Base-by-base conservation (phyloP, 2,888 invertebrate genomes). In the Nomada ruficornis region DNA sequence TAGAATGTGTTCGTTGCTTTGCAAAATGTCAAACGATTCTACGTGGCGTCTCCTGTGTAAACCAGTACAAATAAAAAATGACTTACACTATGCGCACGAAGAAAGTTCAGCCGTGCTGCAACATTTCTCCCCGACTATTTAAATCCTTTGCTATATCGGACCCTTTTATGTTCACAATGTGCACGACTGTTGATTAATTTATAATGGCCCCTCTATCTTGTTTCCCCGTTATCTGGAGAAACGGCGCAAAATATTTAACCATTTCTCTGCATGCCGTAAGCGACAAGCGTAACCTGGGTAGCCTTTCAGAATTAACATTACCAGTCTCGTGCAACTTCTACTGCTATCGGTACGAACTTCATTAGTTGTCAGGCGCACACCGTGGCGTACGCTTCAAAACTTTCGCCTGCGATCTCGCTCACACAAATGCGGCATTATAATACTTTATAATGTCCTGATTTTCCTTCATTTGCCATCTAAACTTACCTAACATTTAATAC, bases 361-460 rank as follows among this genome's bases (percentile, higher is more conserved):
- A 77, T 85, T 88, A 86, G 86, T 86, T 78, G 63, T 68, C 36
- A 77, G 70, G 47, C 78, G 85, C 54, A 54, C 82, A 82, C 73
- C 78, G 82, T 42, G 59, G 72, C 10, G 72, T 60, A 67, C 85
- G 75, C 79, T 86, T 79, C 76, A 62, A 74, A 78, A 74, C 78
- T 71, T 71, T 77, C 67, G 55, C 74, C 10, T 62, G 15, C 71
- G 42, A 52, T 57, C 52, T 47, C 57, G 15, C 55, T 59, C 23
- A n/a, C 54, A 15, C 15, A 26, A 52, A 44, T 36, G 55, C 67
- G 52, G 52, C 57, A 80, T 23, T 57, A 23, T 57, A 23, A 47
- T 47, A 47, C n/a, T 47, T 18, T 29, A 47, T 20, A 18, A 11
- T 13, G 7, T 2, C 11, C 13, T 13, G 44, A 10, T n/a, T 10